These are phyloP conservation scores for Gouania willdenowi DNA, from an alignment of 2,797 vertebrate genomes.

Conservation along the genomic window DNA sequence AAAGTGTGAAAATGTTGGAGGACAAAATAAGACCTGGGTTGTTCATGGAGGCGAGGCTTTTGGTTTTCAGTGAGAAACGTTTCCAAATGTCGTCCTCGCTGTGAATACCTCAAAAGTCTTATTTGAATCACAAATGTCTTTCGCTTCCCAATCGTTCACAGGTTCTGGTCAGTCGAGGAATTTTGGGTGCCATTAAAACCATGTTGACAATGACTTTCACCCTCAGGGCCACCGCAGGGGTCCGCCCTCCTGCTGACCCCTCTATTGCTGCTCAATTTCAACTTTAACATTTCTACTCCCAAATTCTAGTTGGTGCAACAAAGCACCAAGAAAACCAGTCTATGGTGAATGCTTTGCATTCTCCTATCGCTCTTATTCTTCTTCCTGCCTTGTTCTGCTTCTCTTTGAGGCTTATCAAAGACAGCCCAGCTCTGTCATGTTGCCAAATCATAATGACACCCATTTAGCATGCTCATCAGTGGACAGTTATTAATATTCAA, in stretches of 20 bases:
- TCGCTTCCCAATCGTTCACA: conserved; percentile 58
- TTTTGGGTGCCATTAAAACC: conserved; percentile 59
- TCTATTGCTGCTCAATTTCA: conserved; percentile 36
- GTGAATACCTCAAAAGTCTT: conserved; percentile 40
- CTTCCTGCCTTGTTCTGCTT: conserved; percentile 50
- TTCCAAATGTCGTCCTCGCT: conserved; percentile 41
- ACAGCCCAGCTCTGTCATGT: conserved; percentile 68
- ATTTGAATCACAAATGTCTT: conserved; percentile 73
- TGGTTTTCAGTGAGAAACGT: conserved; percentile 57
- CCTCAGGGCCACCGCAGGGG: conserved; percentile 49
- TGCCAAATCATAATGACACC: conserved; percentile 75
- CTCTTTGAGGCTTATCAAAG: conserved; percentile 65
- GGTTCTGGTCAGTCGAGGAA: conserved; percentile 66
- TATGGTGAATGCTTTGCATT: conserved; percentile 55
- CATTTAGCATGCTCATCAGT: conserved; percentile 76
- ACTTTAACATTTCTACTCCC: conserved; percentile 15
- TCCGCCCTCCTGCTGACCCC: conserved; percentile 60
- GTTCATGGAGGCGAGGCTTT: conserved; percentile 49
- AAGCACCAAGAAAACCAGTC: conserved; percentile 33
- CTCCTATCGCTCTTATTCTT: conserved; percentile 37
- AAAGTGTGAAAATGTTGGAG: conserved; percentile 40
- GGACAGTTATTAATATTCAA: conserved; percentile 75
- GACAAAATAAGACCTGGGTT: conserved; percentile 21
- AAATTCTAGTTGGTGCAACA: conserved; percentile 44
- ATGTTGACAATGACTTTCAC: conserved; percentile 69